A percentile compares a stretch with the other conserved stretches of the same genome.
Conservation (phyloP, 92 coral and sea anemone species). For the Plumapathes pennacea region DNA sequence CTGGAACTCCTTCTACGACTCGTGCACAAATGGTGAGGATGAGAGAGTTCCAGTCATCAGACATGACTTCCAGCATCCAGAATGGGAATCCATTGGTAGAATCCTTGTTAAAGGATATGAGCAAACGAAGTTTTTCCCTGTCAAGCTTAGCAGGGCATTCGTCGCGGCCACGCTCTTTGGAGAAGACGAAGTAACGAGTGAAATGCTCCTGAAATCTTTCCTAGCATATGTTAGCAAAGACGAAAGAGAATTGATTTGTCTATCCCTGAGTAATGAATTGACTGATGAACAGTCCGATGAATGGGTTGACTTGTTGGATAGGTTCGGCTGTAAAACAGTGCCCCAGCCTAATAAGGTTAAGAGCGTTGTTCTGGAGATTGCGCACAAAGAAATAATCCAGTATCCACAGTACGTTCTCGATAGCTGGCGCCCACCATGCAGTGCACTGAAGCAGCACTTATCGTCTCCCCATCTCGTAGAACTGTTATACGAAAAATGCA, state of each 20-base stretch:
- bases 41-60: constrained; percentile 40
- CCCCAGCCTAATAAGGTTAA: constrained; percentile 11
- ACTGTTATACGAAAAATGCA: constrained; percentile 27
- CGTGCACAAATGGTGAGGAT: constrained; percentile 53
- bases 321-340: constrained; percentile 29
- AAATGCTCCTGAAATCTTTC: constrained; percentile 41
- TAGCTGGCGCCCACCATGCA: constrained; percentile 32
- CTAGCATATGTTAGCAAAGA: constrained; percentile 46
- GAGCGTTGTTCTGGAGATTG: constrained; percentile 37
- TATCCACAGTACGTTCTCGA: constrained; percentile 42
- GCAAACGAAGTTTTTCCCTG: constrained; percentile 50
- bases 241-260: constrained; percentile 36
- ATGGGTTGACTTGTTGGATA: constrained; percentile 40
- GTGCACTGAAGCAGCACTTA: constrained; percentile 10
- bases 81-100: constrained; percentile 64
- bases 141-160: constrained; percentile 51
- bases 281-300: constrained; percentile 48
- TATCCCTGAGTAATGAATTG: constrained; percentile 26
- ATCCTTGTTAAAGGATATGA: constrained; percentile 56
- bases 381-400: constrained; percentile 61
- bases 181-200: constrained; percentile 23
- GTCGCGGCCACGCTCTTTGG: constrained; percentile 37
- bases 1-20: constrained; percentile 45
- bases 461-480: constrained; percentile 25
- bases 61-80: constrained; percentile 37